Evolutionary conservation across 2,888 invertebrate genomes (phyloP).

Genomic region (Caenorhabditis sp.): DNA sequence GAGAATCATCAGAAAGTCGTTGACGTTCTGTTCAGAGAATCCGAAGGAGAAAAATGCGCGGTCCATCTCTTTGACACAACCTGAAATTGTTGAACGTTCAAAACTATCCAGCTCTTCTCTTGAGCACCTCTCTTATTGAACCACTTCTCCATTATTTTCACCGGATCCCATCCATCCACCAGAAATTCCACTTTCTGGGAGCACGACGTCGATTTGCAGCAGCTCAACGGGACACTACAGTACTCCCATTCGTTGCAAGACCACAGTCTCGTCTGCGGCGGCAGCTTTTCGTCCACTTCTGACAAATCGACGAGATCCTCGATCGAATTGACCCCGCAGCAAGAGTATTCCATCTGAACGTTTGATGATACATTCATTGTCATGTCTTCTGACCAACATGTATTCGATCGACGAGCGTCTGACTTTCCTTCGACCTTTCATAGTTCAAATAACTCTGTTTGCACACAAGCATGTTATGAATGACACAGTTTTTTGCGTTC

Average conservation of each 20-base stretch:
- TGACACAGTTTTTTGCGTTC: not conserved
- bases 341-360: constrained; percentile 36
- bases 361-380: not conserved
- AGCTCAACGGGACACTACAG: constrained; percentile 48
- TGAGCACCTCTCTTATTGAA: constrained; percentile 33
- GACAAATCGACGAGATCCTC: constrained; percentile 49
- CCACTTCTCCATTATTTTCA: constrained; percentile 21
- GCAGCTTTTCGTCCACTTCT: constrained; percentile 18
- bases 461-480: not conserved
- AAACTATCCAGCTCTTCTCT: too few relatives aligned
- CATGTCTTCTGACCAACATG: constrained; percentile 7
- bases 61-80: constrained; percentile 35
- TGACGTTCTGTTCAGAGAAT: not conserved
- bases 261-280: constrained; percentile 34
- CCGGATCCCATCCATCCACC: constrained; percentile 8
- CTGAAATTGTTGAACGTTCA: constrained; percentile 2
- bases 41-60: constrained; percentile 9
- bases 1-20: constrained; percentile 19
- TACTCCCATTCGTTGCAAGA: constrained; percentile 47
- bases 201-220: constrained; percentile 34
- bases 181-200: constrained; percentile 21
- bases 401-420: constrained; percentile 25
- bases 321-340: constrained; percentile 40
- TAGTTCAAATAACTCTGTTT: constrained; percentile 25
- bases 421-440: not conserved